Evolutionary conservation across 2,888 invertebrate species (phyloP).

Genomic region (Aporophyla nigra): DNA sequence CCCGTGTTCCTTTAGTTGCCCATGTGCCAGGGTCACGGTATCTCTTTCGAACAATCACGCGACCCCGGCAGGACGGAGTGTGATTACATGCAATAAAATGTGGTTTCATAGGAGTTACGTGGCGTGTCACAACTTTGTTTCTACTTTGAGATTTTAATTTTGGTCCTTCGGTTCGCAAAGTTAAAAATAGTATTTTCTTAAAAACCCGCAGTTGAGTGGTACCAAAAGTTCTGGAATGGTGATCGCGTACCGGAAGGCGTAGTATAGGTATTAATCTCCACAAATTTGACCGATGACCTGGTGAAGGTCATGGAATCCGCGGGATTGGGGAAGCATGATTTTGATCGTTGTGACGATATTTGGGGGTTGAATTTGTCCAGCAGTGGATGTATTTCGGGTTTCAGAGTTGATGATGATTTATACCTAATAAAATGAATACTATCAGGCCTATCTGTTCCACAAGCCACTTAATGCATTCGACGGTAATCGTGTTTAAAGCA

Average conservation of each 20-base stretch:
- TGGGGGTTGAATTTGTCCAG: background rate
- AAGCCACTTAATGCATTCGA: background rate
- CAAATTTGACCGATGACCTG: background rate
- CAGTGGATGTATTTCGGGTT: no score
- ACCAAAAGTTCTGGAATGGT: conserved; percentile 21
- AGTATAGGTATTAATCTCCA: background rate
- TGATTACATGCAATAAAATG: background rate
- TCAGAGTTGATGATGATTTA: background rate
- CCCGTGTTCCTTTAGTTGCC: no score
- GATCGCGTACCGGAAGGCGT: conserved; percentile 3
- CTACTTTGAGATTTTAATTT: conserved; percentile 1
- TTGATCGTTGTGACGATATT: background rate
- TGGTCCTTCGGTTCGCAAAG: conserved; percentile 2
- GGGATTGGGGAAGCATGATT: no score
- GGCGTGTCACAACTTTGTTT: background rate
- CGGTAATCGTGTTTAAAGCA: background rate
- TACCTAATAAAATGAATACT: background rate
- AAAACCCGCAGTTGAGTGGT: background rate
- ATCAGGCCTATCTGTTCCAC: background rate
- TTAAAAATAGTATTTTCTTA: background rate
- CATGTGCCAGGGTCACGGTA: no score
- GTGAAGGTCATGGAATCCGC: background rate
- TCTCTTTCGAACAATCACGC: no score
- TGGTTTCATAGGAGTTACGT: background rate
- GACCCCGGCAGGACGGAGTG: no score